Percentiles rank a stretch among this genome's conserved stretches.
Conservation (phyloP, 1,140 invertebrate genomes). For the Eupristina koningsbergeri region DNA sequence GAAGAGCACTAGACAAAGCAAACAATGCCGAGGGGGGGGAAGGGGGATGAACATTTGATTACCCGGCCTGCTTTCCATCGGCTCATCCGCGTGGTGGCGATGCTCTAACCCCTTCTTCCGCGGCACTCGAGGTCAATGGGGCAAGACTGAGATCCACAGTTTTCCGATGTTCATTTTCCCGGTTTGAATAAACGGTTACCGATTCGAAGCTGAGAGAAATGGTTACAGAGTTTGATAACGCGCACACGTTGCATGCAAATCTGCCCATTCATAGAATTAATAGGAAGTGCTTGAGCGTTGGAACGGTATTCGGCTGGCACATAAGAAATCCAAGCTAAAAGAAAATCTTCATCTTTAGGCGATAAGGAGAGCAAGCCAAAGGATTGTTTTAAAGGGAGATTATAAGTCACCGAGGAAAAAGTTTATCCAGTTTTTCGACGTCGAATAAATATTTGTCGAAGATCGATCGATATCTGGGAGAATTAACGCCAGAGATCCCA, state of each 20-base stretch:
- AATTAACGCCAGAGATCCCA: neutral
- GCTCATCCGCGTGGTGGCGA: too few species aligned
- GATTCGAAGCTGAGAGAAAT: neutral
- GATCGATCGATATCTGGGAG: neutral
- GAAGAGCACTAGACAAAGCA: neutral
- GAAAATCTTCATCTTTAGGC: neutral
- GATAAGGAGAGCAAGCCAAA: neutral
- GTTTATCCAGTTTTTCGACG: neutral
- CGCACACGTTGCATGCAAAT: slow-evolving; percentile 10
- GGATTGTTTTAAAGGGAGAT: too few species aligned
- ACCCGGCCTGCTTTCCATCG: neutral
- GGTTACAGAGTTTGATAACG: neutral
- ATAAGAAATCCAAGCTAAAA: neutral
- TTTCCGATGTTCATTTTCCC: too few species aligned
- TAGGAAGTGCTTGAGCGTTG: neutral
- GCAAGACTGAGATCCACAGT: neutral
- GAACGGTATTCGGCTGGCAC: neutral
- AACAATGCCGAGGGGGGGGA: neutral
- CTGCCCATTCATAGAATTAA: neutral
- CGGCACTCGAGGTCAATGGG: neutral
- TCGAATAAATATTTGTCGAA: neutral
- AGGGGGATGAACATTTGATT: neutral
- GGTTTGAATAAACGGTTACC: neutral
- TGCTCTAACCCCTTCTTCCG: too few species aligned
- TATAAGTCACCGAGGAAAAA: too few species aligned